Evolutionary conservation across 2,113 vertebrate species (phyloP), one percentile per base, ranked within the genome.

Genomic region (Hepsetus odoe): DNA sequence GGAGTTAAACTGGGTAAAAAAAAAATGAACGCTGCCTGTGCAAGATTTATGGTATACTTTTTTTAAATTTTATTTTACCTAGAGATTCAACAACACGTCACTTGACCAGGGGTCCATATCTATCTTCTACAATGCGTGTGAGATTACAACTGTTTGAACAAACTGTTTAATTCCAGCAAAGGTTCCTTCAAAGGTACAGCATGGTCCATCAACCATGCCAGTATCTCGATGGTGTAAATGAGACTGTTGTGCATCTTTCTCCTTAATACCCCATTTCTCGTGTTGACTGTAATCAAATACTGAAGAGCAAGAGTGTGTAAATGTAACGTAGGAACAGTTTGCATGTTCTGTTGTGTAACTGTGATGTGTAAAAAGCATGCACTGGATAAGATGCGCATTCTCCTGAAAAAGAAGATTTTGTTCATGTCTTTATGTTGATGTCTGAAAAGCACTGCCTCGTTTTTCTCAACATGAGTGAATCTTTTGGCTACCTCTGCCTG

Each of bases 391-490:
- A 6, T 35, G 46, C 38, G 8, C 35, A 69, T 69, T 77, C 53
- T 53, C 58, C 67, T 10, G 51, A 51, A 20, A 51, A 1, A 12
- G 14, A 38, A 18, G 35, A 22, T 33, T 35, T 78, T 78, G 66
- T 70, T 20, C 24, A 59, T 49, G n/a, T 32, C 18, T 71, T 55
- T n/a, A 20, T n/a, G 42, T 18, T 59, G 30, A 67, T 56, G n/a
- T 69, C 44, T 46, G 32, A 69, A 61, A 56, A 13, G 30, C 12
- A 28, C 44, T 24, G 49, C n/a, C 20, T 35, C 49, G 18, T 49
- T 46, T 51, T 68, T 59, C 24, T 35, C 49, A 30, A 70, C 59
- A n/a, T 35, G 44, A 58, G 68, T 69, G 22, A 70, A 32, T 40
- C 40, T 59, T 18, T 69, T 10, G 22, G 26, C 68, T 70, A 28